phyloP scores from a whole-genome alignment of 2,797 vertebrate species.

The Pangasius larnaudii region DNA sequence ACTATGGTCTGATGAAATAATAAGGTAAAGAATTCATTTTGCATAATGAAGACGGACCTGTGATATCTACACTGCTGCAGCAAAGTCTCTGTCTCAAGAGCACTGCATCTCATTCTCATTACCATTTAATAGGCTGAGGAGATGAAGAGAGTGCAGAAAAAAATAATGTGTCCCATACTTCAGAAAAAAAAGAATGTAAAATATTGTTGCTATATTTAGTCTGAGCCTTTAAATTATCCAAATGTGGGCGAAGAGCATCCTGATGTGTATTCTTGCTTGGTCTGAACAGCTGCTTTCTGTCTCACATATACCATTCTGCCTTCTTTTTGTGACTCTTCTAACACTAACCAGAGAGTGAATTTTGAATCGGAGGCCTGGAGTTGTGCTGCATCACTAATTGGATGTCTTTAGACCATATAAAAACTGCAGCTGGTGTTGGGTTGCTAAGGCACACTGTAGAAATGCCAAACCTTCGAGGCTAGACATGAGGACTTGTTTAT shows the following conservation, averaged over 20 bases:
- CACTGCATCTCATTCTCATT: conserved; percentile 39
- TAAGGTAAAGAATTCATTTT: conserved; percentile 5
- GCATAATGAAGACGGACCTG: conserved; percentile 3
- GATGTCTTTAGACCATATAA: neutral
- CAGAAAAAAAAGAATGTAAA: neutral
- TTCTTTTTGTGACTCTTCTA: neutral
- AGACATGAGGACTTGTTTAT: neutral
- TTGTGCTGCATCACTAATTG: conserved; percentile 16
- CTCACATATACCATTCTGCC: neutral
- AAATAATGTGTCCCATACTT: neutral
- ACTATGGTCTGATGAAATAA: neutral
- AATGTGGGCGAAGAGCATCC: neutral
- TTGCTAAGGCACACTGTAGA: conserved; percentile 1
- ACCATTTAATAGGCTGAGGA: conserved; percentile 40
- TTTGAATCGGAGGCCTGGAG: neutral
- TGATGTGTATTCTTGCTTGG: neutral
- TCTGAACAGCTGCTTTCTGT: neutral
- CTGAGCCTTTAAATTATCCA: conserved; percentile 3
- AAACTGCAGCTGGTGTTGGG: neutral
- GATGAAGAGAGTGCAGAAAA: conserved; percentile 28
- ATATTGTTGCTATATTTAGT: conserved; percentile 36
- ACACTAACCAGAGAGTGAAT: conserved; percentile 4
- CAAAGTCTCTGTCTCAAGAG: neutral
- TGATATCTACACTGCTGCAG: neutral
- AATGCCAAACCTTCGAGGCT: neutral